phyloP scores from a whole-genome alignment of 2,113 vertebrate genomes.

The Petrocephalus microphthalmus region DNA sequence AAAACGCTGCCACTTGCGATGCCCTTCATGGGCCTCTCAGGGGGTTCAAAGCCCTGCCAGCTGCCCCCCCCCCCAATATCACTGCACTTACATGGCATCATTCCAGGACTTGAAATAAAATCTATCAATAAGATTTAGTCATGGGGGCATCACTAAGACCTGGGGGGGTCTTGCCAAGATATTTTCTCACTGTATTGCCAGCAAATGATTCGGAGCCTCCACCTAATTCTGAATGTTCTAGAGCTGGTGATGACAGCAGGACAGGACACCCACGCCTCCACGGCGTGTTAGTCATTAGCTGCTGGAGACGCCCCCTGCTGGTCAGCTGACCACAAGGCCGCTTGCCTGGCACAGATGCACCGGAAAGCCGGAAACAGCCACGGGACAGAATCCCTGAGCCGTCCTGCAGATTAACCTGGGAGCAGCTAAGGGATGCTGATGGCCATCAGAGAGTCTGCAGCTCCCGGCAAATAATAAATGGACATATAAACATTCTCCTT shows the following conservation, averaged over 20 bases:
- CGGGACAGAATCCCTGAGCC: not conserved
- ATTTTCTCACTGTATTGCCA: not conserved
- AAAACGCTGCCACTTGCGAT: constrained; percentile 25
- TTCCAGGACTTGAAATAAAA: not conserved
- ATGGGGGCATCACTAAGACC: not conserved
- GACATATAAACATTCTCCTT: not conserved
- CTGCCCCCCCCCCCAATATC: not conserved
- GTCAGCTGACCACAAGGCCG: not conserved
- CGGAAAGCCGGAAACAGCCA: not conserved
- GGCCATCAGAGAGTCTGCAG: not conserved
- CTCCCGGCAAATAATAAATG: not conserved
- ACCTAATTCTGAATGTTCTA: not conserved
- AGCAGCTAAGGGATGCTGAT: not conserved
- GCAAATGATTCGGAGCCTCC: not conserved
- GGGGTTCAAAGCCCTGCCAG: not conserved
- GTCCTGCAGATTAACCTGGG: not conserved
- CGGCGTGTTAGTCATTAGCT: not conserved
- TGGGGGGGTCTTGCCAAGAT: not conserved
- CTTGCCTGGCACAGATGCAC: not conserved
- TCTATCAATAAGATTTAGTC: not conserved
- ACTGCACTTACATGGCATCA: not conserved
- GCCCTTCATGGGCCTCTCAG: not conserved
- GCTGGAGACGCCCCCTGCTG: not conserved
- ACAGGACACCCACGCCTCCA: not conserved
- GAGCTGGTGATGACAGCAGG: not conserved